Percentiles rank a stretch among this genome's conserved stretches.
phyloP scores from a whole-genome alignment of 1,140 invertebrate genomes.

The Condylostylus longicornis region DNA sequence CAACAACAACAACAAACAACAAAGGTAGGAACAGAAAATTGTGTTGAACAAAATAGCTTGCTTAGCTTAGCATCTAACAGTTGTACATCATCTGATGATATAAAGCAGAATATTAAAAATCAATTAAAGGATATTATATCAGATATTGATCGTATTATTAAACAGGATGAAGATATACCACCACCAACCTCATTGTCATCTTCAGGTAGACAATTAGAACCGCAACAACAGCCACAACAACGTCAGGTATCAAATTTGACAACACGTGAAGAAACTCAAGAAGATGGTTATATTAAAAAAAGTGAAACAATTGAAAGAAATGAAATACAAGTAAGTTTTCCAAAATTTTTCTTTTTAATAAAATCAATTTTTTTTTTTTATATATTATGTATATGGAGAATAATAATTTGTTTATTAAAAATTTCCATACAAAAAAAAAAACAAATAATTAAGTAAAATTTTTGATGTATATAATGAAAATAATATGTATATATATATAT shows the following conservation, averaged over 20 bases:
- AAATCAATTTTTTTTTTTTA: too few species aligned
- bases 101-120: constrained; percentile 40
- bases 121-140: constrained; percentile 44
- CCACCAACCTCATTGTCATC: constrained; percentile 1
- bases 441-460: too few species aligned
- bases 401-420: too few species aligned
- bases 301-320: constrained; percentile 1
- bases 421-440: too few species aligned
- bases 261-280: constrained; percentile 5
- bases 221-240: constrained; percentile 3
- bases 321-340: constrained; percentile 2
- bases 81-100: too few species aligned
- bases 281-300: constrained; percentile 2
- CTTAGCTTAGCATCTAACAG: too few species aligned
- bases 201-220: neutral
- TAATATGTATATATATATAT: too few species aligned
- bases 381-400: too few species aligned
- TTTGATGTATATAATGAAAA: too few species aligned
- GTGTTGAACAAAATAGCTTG: too few species aligned
- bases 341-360: neutral
- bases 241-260: constrained; percentile 4
- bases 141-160: constrained; percentile 40
- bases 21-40: too few species aligned
- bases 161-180: constrained; percentile 23
- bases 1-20: too few species aligned